Evolutionary conservation across 2,113 vertebrate species (phyloP).

Genomic region (Chaenocephalus aceratus): DNA sequence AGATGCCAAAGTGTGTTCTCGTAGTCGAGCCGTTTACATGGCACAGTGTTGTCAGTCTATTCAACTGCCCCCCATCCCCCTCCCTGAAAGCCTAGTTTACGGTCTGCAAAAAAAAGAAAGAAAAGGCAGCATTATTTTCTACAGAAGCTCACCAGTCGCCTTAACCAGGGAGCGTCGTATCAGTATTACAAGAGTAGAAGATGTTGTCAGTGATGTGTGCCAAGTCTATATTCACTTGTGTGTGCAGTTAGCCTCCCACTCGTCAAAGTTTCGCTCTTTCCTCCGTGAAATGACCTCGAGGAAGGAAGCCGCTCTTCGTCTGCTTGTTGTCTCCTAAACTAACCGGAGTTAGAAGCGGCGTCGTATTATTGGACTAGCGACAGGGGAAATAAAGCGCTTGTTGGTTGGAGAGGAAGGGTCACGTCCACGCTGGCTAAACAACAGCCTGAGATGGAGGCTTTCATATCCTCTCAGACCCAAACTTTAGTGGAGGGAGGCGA

Average conservation of each 20-base stretch:
- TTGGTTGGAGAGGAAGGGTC: slow-evolving; percentile 59
- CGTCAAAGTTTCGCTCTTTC: slow-evolving; percentile 40
- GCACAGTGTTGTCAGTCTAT: slow-evolving; percentile 76
- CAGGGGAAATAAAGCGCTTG: slow-evolving; percentile 73
- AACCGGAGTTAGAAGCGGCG: slow-evolving; percentile 61
- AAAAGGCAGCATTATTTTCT: slow-evolving; percentile 80
- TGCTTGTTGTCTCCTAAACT: slow-evolving; percentile 67
- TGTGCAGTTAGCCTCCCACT: slow-evolving; percentile 59
- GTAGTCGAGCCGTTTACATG: slow-evolving; percentile 78
- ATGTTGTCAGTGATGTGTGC: slow-evolving; percentile 72
- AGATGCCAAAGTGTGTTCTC: slow-evolving; percentile 81
- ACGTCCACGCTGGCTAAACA: slow-evolving; percentile 52
- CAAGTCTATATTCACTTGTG: slow-evolving; percentile 57
- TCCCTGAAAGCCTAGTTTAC: slow-evolving; percentile 80
- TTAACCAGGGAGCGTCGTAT: slow-evolving; percentile 80
- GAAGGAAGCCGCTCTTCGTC: slow-evolving; percentile 39
- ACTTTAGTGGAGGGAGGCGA: slow-evolving; percentile 43
- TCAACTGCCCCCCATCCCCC: slow-evolving; percentile 64
- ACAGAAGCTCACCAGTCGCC: slow-evolving; percentile 83
- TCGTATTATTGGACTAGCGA: slow-evolving; percentile 72
- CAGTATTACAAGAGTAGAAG: slow-evolving; percentile 65
- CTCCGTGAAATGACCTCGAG: slow-evolving; percentile 21
- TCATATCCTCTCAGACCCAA: slow-evolving; percentile 67
- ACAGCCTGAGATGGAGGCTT: slow-evolving; percentile 63
- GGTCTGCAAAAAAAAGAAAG: slow-evolving; percentile 68